These are phyloP conservation scores for Eupithecia tripunctaria DNA, from an alignment of 2,888 invertebrate species.

Conservation along the genomic window DNA sequence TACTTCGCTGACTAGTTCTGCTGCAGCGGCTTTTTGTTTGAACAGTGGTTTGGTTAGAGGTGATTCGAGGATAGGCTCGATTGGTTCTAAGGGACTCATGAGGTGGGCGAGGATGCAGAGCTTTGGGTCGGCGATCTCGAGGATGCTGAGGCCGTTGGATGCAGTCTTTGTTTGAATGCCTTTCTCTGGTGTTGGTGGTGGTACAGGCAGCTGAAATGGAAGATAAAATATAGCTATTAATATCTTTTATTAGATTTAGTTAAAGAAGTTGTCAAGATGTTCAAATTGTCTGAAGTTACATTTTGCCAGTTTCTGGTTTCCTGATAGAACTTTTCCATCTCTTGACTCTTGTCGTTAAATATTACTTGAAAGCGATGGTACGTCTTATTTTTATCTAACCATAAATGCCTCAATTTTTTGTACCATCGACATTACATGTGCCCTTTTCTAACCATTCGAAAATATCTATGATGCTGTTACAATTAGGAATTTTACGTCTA, in stretches of 20 bases:
- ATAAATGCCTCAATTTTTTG: background rate
- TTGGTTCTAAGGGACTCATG: conserved; percentile 94
- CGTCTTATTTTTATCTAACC: background rate
- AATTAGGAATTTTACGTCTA: background rate
- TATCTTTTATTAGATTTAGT: too few species aligned
- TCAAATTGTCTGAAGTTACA: background rate
- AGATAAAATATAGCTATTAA: background rate
- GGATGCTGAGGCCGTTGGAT: conserved; percentile 88
- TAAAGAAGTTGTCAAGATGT: background rate
- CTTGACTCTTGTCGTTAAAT: too few species aligned
- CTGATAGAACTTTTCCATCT: background rate
- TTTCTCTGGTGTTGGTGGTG: conserved; percentile 87
- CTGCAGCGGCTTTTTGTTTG: conserved; percentile 90
- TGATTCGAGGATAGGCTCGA: conserved; percentile 93
- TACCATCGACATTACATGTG: background rate
- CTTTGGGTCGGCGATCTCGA: conserved; percentile 95
- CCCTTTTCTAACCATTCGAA: background rate
- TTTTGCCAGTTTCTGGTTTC: background rate
- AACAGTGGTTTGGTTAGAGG: conserved; percentile 91
- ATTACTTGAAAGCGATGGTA: background rate
- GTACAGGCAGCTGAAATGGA: conserved; percentile 83
- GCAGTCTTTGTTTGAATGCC: conserved; percentile 85
- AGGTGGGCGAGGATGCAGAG: conserved; percentile 94
- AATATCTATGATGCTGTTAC: background rate
- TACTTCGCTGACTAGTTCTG: conserved; percentile 90